These are phyloP conservation scores for Leucoraja erinaceus DNA, from an alignment of 2,113 vertebrate species.

Conservation along the genomic window DNA sequence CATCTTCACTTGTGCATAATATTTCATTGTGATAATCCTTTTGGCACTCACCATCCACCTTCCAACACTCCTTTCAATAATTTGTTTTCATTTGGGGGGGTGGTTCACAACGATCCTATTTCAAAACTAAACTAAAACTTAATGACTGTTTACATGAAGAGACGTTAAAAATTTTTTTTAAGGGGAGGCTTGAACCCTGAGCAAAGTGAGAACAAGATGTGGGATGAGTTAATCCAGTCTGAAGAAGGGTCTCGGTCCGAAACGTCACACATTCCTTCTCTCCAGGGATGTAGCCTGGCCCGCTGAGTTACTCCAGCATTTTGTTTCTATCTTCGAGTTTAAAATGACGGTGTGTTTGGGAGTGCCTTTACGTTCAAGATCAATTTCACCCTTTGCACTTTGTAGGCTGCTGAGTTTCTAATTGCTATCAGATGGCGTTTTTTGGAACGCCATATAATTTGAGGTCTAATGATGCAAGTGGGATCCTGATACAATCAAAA, in stretches of 20 bases:
- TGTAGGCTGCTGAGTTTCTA: neutral
- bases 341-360: neutral
- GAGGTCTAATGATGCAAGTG: neutral
- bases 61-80: neutral
- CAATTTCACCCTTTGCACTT: neutral
- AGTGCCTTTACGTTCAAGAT: neutral
- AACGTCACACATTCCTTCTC: no score
- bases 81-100: neutral
- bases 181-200: neutral
- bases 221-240: neutral
- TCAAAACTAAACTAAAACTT: slow-evolving; percentile 1
- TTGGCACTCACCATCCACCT: neutral
- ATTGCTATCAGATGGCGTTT: neutral
- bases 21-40: neutral
- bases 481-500: neutral
- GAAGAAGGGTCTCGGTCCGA: no score
- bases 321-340: no score
- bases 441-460: neutral
- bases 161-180: neutral
- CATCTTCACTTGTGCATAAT: neutral
- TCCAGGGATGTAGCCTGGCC: no score
- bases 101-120: neutral
- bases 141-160: slow-evolving; percentile 18
- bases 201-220: neutral
- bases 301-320: no score